These are phyloP conservation scores for Hemibagrus wyckioides DNA, from an alignment of 2,113 vertebrate species.

Conservation along the genomic window DNA sequence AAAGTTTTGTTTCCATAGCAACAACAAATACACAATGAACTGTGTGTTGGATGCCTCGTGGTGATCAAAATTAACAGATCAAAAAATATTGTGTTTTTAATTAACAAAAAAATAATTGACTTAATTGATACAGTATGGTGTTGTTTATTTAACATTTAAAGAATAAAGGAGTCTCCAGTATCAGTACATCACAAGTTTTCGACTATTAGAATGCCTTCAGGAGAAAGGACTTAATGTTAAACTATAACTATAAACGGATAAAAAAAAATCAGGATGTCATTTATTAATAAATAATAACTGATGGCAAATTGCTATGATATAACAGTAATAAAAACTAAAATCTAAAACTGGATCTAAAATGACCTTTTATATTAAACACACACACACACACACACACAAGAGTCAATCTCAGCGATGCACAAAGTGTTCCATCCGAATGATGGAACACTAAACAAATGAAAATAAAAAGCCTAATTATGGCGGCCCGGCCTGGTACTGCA, in stretches of 20 bases:
- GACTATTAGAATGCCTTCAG: background rate
- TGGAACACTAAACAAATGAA: constrained; percentile 61
- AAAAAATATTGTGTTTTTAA: background rate
- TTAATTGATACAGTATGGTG: background rate
- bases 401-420: constrained; percentile 32
- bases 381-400: constrained; percentile 13
- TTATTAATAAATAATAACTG: background rate
- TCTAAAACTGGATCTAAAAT: constrained; percentile 11
- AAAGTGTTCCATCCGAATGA: constrained; percentile 48
- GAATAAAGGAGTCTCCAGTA: background rate
- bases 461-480: constrained; percentile 61
- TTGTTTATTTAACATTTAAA: background rate
- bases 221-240: background rate
- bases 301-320: background rate
- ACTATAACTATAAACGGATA: background rate
- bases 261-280: too few species aligned
- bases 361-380: constrained; percentile 39
- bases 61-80: background rate
- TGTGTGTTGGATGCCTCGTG: background rate
- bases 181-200: background rate
- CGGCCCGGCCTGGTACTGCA: constrained; percentile 48
- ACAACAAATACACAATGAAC: background rate
- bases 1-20: background rate
- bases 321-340: background rate
- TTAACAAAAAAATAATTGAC: background rate